These are phyloP conservation scores for Imbricaverruca yamaguchii DNA, from an alignment of 2,888 invertebrate species.

Conservation along the genomic window DNA sequence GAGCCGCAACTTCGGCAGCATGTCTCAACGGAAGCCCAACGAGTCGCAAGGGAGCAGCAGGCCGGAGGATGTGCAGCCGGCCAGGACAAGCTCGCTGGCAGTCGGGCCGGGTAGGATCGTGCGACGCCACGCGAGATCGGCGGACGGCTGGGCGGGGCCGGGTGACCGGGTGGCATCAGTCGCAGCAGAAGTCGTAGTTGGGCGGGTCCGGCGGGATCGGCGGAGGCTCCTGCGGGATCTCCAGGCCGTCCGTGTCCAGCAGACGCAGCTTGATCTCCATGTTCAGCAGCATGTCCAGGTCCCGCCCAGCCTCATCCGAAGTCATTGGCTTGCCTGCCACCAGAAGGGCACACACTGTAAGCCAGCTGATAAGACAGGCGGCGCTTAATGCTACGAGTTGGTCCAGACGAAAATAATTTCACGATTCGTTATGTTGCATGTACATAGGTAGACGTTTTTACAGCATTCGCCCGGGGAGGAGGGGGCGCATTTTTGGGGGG, in stretches of 20 bases:
- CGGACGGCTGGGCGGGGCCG: background rate
- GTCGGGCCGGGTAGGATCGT: background rate
- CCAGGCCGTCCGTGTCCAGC: slow-evolving; percentile 88
- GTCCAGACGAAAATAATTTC: no score
- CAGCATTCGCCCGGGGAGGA: no score
- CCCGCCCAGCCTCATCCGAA: slow-evolving; percentile 78
- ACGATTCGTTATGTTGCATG: no score
- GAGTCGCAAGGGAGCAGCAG: no score
- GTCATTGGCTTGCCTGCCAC: slow-evolving; percentile 67
- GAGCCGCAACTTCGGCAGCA: no score
- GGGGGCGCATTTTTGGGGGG: no score
- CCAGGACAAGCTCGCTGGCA: no score
- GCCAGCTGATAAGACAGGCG: no score
- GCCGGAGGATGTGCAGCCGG: no score
- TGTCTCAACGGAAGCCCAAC: no score
- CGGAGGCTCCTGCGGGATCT: slow-evolving; percentile 87
- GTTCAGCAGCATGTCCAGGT: slow-evolving; percentile 80
- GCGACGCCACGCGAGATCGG: background rate
- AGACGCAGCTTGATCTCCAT: slow-evolving; percentile 94
- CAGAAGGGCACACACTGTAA: slow-evolving; percentile 17
- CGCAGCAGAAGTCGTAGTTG: slow-evolving; percentile 69
- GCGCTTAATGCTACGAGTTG: no score
- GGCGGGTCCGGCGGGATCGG: slow-evolving; percentile 85
- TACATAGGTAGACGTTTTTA: no score
- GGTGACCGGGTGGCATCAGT: background rate